Evolutionary conservation across 1,140 invertebrate genomes (phyloP).

Genomic region (Drosophila rhopaloa): DNA sequence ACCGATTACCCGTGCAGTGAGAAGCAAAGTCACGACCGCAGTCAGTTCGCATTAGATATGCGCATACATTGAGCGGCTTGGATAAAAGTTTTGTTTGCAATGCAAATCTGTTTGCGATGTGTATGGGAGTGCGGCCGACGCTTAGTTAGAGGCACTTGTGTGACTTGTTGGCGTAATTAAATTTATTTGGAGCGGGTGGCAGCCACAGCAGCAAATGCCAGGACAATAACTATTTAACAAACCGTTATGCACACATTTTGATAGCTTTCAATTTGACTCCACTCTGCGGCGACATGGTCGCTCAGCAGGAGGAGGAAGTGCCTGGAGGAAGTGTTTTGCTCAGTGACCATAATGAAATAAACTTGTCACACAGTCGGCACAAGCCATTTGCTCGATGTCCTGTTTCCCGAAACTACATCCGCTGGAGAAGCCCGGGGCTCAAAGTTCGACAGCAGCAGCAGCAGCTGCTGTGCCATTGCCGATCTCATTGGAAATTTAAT

Average conservation of each 20-base stretch:
- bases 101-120: conserved; percentile 29
- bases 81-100: conserved; percentile 58
- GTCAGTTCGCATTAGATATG: conserved; percentile 62
- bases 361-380: conserved; percentile 62
- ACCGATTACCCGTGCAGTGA: conserved; percentile 18
- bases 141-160: conserved; percentile 72
- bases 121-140: conserved; percentile 37
- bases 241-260: conserved; percentile 40
- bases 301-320: conserved; percentile 22
- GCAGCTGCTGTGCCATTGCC: conserved; percentile 22
- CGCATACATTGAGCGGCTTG: conserved; percentile 61
- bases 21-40: conserved; percentile 13
- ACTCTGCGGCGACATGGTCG: conserved; percentile 42
- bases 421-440: background rate
- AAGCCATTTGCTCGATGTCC: conserved; percentile 43
- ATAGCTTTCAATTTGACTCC: conserved; percentile 57
- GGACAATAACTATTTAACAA: conserved; percentile 60
- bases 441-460: conserved; percentile 3
- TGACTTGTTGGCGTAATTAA: conserved; percentile 69
- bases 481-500: conserved; percentile 75
- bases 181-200: conserved; percentile 25
- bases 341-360: conserved; percentile 68
- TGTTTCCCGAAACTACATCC: conserved; percentile 21
- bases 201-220: conserved; percentile 24
- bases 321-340: conserved; percentile 45